Percentiles rank a stretch among this genome's conserved stretches.
phyloP scores from a whole-genome alignment of 2,888 invertebrate genomes.

The Antheraea yamamai region DNA sequence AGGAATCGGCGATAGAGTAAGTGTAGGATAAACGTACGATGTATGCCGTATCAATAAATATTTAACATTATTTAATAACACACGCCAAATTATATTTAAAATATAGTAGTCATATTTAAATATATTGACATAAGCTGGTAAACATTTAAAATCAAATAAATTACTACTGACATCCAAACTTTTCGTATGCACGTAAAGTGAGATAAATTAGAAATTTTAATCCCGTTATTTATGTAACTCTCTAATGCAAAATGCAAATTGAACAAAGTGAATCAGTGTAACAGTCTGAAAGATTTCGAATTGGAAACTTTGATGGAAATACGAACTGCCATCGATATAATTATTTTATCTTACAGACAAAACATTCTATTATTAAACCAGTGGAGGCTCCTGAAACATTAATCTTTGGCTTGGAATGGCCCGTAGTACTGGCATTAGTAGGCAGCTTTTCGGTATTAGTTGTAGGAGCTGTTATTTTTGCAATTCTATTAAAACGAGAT shows the following conservation, averaged over 20 bases:
- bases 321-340: neutral
- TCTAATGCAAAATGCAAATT: constrained; percentile 84
- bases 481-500: constrained; percentile 86
- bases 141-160: neutral
- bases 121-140: neutral
- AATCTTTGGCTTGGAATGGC: constrained; percentile 57
- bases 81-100: neutral
- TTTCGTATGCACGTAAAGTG: neutral
- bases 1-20: constrained; percentile 91
- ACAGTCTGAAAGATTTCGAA: constrained; percentile 95
- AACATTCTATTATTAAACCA: constrained; percentile 12
- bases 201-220: neutral
- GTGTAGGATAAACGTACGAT: constrained; percentile 24
- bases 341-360: constrained; percentile 14
- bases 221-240: neutral
- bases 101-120: neutral
- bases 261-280: constrained; percentile 85
- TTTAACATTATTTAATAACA: neutral
- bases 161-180: neutral
- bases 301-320: constrained; percentile 39
- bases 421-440: constrained; percentile 64
- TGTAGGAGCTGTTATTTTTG: constrained; percentile 67
- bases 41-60: neutral
- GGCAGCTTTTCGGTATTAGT: constrained; percentile 67
- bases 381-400: constrained; percentile 17